Evolutionary conservation across 2,113 vertebrate species (phyloP).

Genomic region (Dicaeum eximium): DNA sequence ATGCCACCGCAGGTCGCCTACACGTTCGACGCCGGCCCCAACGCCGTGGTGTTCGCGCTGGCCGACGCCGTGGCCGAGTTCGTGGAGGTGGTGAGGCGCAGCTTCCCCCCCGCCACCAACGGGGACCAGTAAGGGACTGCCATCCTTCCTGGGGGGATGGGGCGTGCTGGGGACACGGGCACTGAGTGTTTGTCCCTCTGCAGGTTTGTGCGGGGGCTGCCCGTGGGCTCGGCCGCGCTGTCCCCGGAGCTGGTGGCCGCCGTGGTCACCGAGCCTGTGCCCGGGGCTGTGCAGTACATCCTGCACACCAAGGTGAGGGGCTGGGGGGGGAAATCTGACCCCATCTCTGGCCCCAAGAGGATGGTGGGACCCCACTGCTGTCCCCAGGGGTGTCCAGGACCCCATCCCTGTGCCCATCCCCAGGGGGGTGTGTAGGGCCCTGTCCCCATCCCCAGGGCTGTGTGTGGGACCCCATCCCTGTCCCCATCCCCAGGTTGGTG

Average conservation of each 20-base stretch:
- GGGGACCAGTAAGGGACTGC: slow-evolving; percentile 77
- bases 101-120: slow-evolving; percentile 82
- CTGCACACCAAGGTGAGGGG: slow-evolving; percentile 84
- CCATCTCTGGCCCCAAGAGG: rapidly evolving
- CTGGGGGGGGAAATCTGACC: too few relatives aligned
- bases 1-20: slow-evolving; percentile 71
- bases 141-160: rapidly evolving
- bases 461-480: too few relatives aligned
- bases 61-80: slow-evolving; percentile 82
- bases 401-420: background rate
- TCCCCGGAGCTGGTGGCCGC: slow-evolving; percentile 69
- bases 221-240: slow-evolving; percentile 48
- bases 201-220: slow-evolving; percentile 87
- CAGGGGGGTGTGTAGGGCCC: too few relatives aligned
- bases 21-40: slow-evolving; percentile 93
- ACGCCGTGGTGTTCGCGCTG: slow-evolving; percentile 87
- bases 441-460: too few relatives aligned
- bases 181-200: rapidly evolving
- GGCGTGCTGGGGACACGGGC: rapidly evolving
- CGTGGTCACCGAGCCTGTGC: slow-evolving; percentile 71
- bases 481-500: background rate
- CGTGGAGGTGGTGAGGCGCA: slow-evolving; percentile 77
- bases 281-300: slow-evolving; percentile 79
- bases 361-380: background rate
- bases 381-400: background rate